These are phyloP conservation scores for Heterohyrax brucei DNA, from an alignment of 2,797 vertebrate species.

Conservation along the genomic window DNA sequence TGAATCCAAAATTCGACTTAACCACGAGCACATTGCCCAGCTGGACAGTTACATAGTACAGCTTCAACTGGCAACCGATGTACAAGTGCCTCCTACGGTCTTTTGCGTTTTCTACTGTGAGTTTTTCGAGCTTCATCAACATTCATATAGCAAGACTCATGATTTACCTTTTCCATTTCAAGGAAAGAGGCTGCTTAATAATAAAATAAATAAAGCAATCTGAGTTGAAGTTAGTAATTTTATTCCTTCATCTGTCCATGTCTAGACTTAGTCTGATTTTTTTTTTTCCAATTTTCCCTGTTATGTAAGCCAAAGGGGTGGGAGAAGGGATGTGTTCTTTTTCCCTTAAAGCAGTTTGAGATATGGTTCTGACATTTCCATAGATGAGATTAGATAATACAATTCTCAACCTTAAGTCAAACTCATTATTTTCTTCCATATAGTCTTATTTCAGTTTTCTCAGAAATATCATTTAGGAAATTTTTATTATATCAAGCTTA, in stretches of 20 bases:
- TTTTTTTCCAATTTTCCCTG: neutral
- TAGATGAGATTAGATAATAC: conserved; percentile 20
- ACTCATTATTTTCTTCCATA: neutral
- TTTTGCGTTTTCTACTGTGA: neutral
- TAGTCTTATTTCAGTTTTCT: neutral
- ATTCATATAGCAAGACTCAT: neutral
- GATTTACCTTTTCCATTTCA: neutral
- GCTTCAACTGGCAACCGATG: neutral
- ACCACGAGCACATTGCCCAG: neutral
- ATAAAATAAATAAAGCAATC: too few species aligned
- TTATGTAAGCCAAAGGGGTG: neutral
- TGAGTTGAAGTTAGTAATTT: neutral
- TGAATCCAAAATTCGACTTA: neutral
- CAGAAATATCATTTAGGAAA: neutral
- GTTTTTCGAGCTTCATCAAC: neutral
- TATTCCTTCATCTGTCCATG: neutral
- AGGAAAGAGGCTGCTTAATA: neutral
- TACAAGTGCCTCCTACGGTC: neutral
- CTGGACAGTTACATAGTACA: neutral
- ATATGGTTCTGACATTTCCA: conserved; percentile 1
- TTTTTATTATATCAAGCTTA: neutral
- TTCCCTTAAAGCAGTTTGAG: neutral
- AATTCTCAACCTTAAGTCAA: neutral
- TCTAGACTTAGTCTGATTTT: neutral
- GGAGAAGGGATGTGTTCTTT: neutral